phyloP scores from a whole-genome alignment of 2,888 invertebrate genomes.

The Oasisia sp. region DNA sequence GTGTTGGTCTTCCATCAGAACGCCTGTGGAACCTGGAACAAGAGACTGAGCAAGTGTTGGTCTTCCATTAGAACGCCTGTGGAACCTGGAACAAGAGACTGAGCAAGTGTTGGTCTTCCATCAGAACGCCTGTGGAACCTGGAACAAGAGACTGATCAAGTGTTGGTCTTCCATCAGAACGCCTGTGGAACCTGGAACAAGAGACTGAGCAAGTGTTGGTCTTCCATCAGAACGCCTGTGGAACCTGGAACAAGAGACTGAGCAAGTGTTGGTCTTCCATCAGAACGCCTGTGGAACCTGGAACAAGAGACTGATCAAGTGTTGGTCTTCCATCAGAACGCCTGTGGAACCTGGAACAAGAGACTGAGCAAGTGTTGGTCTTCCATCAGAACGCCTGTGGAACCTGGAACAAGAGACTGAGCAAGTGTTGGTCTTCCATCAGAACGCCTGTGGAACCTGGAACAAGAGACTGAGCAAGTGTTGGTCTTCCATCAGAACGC shows the following conservation, averaged over 20 bases:
- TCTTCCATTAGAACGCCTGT: slow-evolving; percentile 11
- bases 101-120: not conserved
- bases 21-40: not conserved
- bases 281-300: slow-evolving; percentile 24
- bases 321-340: not conserved
- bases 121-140: not conserved
- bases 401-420: too few species aligned
- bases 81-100: not conserved
- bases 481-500: too few species aligned
- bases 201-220: not conserved
- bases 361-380: not conserved
- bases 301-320: not conserved
- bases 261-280: not conserved
- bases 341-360: not conserved
- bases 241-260: not conserved
- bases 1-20: not conserved
- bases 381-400: too few species aligned
- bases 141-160: not conserved
- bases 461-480: too few species aligned
- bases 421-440: too few species aligned
- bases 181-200: slow-evolving; percentile 19
- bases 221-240: not conserved
- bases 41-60: not conserved
- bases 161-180: not conserved
- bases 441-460: too few species aligned